Base-by-base conservation (phyloP, 1,140 invertebrate genomes). In the Diorhabda carinulata region DNA sequence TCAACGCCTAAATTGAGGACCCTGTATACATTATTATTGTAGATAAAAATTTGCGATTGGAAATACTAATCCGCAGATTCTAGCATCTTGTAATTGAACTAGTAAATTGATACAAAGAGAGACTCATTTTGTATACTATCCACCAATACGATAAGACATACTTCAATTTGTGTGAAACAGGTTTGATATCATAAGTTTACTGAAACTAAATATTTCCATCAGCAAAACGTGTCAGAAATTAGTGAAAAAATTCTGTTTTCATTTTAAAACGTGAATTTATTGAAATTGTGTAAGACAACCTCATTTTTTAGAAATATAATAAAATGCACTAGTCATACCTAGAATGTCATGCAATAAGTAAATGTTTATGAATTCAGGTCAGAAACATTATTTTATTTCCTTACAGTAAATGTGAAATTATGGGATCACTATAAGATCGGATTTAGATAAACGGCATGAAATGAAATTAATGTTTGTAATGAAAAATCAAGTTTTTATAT, bases 141-240 rank as follows among this genome's bases (percentile, higher is more conserved):
- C 25, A 25, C 25, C 25, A 25, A 25, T 25, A 25, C 25, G 25
- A 25, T 25, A 25, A 25, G 25, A 25, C 0, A 25, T 25, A 25
- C 25, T 25, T 25, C 25, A 25, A 25, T 25, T 25, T 25, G 25
- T 25, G 25, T 25, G 25, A 25, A 25, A 25, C 25, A 25, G 57
- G 69, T 61, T 61, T 64, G 67, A 70, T 70, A 67, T 66, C 64
- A 56, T 63, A 70, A n/a, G 63, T 61, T 66, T 62, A 64, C 68
- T 52, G 6, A 52, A 66, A 58, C 56, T 43, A 43, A 44, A 64
- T 44, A 64, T 64, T 41, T 64, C 10, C 47, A 64, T 64, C 62
- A 64, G 62, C 62, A 64, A 64, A 64, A 64, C 62, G 62, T 64
- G 62, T 43, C 44, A n/a, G 43, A 64, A 64, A 64, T 44, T 10